Base-by-base conservation (phyloP, 30 jellyfish, hydroid and myxozoan genomes). In the Aurelia aurita complex sp. Pacific region DNA sequence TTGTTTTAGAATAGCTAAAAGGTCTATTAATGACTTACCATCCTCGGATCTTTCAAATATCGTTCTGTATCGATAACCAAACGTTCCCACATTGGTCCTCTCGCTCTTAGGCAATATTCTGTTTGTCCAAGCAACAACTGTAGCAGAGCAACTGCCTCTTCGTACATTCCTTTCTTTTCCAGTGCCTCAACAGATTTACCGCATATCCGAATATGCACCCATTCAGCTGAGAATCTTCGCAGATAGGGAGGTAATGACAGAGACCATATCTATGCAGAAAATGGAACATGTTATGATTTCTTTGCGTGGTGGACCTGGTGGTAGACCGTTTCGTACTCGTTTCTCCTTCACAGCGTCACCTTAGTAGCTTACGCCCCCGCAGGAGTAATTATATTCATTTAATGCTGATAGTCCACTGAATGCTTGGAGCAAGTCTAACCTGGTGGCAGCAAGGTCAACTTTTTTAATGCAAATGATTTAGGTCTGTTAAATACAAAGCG, bases 31-130 rank as follows among this genome's bases (percentile, higher is more conserved):
- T 68, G 13, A 32, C 51, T 64, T 62, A 90, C 97, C 92, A 60
- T 15, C 1, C 34, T 54, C 16, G 86, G 74, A 52, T 85, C 84
- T 85, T 91, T 91, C 10, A 85, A 77, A 63, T 91, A 83, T 13
- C 89, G 55, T 63, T 91, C 96, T 15, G 90, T 78, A 63, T 91
- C 98, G 18, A 91, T 74, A 12, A 74, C 80, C 53, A 79, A 29
- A n/a, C 98, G 92, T 18, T 91, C 98, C 98, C 98, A 91, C 52
- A 68, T 75, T 36, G 73, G 68, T 15, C 98, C 98, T 81, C 98
- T 72, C 3, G 91, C 40, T 17, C 81, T 34, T 33, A 40, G 65
- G 73, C 93, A 79, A 81, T 76, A 79, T 35, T 52, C 42, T 13
- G 14, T n/a, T 70, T 85, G 96, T 34, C 85, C n/a, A 54, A 91